Percentiles rank a stretch among this genome's conserved stretches.
Evolutionary conservation across 2,888 invertebrate genomes (phyloP).

Genomic region (Diloba caeruleocephala): DNA sequence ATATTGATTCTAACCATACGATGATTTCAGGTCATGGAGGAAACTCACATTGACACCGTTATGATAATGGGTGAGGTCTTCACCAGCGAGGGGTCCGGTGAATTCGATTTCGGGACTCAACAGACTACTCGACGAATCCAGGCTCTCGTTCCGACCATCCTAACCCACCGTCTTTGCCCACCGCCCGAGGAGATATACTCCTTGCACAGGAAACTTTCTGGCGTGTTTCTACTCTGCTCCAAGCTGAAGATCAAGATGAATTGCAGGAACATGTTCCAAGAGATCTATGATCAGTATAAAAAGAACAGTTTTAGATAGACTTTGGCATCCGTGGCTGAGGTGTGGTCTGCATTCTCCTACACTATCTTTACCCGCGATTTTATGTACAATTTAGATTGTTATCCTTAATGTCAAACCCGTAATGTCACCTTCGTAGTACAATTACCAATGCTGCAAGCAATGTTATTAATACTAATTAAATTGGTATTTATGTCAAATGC

Average conservation of each 20-base stretch:
- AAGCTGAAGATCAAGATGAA: conserved; percentile 95
- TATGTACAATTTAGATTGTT: conserved; percentile 15
- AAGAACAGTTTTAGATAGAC: conserved; percentile 32
- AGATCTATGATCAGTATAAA: conserved; percentile 92
- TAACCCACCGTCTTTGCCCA: conserved; percentile 97
- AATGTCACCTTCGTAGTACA: not conserved
- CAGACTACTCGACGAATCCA: conserved; percentile 94
- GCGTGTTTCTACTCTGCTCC: conserved; percentile 97
- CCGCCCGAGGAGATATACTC: conserved; percentile 99
- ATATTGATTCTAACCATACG: not conserved
- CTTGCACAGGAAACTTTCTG: conserved; percentile 98
- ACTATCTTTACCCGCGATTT: conserved; percentile 21
- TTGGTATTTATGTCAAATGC: not conserved
- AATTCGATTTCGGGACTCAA: conserved; percentile 97
- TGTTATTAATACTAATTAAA: not conserved
- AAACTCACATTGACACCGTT: conserved; percentile 98
- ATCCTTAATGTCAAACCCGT: conserved; percentile 13
- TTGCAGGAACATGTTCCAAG: conserved; percentile 95
- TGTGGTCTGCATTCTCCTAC: conserved; percentile 31
- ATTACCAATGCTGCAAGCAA: not conserved
- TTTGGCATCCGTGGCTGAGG: conserved; percentile 27
- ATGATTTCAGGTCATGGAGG: conserved; percentile 92
- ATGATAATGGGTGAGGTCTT: conserved; percentile 99
- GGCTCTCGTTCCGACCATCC: conserved; percentile 96
- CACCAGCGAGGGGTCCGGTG: conserved; percentile 90